A percentile compares a stretch with the other conserved stretches of the same genome.
Evolutionary conservation across 2,797 vertebrate species (phyloP).

Genomic region (Sylvilagus floridanus): DNA sequence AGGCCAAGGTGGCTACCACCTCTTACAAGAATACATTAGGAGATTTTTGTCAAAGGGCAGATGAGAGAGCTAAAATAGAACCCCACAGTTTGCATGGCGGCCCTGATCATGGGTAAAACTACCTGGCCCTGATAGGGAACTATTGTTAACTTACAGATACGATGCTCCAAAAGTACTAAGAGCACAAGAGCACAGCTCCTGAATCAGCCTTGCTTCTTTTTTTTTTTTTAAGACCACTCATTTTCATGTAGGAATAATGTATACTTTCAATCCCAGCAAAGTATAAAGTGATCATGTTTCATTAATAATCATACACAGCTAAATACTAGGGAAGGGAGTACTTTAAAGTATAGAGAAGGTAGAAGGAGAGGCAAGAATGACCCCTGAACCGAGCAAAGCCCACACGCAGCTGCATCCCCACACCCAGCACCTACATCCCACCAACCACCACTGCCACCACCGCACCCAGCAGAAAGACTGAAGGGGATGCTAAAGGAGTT

Average conservation of each 20-base stretch:
- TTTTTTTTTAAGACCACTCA: neutral
- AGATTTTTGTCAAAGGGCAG: slow-evolving; percentile 23
- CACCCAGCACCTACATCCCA: slow-evolving; percentile 70
- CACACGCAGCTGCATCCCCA: slow-evolving; percentile 82
- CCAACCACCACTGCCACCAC: slow-evolving; percentile 79
- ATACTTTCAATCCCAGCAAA: neutral
- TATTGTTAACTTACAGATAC: neutral
- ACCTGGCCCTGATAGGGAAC: neutral
- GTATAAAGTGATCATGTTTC: slow-evolving; percentile 41
- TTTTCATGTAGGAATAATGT: slow-evolving; percentile 5
- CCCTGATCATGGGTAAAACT: neutral
- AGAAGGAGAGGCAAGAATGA: slow-evolving; percentile 80
- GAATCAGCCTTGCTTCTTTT: neutral
- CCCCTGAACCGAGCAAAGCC: slow-evolving; percentile 64
- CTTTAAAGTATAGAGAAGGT: neutral
- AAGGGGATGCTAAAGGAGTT: slow-evolving; percentile 91
- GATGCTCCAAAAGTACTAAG: neutral
- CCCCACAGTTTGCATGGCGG: neutral
- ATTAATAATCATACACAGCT: neutral
- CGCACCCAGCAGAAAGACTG: slow-evolving; percentile 96
- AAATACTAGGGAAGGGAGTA: neutral
- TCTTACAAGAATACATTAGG: neutral
- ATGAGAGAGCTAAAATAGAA: neutral
- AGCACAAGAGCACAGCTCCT: neutral
- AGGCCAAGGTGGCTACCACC: neutral